These are phyloP conservation scores for Oxyura jamaicensis DNA, from an alignment of 2,113 vertebrate genomes.

Conservation along the genomic window DNA sequence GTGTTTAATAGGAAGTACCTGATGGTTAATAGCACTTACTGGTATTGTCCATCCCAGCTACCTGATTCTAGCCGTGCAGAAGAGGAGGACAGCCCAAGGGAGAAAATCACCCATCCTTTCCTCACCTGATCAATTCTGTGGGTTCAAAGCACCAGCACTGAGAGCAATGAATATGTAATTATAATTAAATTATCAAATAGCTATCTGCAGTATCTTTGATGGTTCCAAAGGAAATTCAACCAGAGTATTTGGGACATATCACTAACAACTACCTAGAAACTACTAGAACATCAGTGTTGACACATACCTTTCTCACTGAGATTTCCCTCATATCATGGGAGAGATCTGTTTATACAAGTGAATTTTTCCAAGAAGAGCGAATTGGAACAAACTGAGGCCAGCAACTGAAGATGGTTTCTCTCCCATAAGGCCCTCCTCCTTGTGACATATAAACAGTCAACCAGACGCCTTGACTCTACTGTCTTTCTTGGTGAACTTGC, in stretches of 20 bases:
- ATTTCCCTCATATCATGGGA: background rate
- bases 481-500: background rate
- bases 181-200: background rate
- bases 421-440: background rate
- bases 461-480: background rate
- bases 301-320: background rate
- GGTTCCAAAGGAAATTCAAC: background rate
- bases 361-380: constrained; percentile 21
- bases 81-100: background rate
- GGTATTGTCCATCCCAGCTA: background rate
- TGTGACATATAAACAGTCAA: background rate
- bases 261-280: background rate
- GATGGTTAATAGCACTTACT: background rate
- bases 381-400: background rate
- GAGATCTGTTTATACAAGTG: constrained; percentile 10
- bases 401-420: background rate
- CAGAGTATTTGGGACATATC: background rate
- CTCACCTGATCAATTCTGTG: background rate
- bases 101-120: background rate
- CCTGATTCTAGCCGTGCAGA: background rate
- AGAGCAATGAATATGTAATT: background rate
- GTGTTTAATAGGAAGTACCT: accelerated
- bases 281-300: background rate
- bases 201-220: background rate
- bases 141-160: background rate